Evolutionary conservation across 2,113 vertebrate genomes (phyloP).

Genomic region (Puntigrus tetrazona): DNA sequence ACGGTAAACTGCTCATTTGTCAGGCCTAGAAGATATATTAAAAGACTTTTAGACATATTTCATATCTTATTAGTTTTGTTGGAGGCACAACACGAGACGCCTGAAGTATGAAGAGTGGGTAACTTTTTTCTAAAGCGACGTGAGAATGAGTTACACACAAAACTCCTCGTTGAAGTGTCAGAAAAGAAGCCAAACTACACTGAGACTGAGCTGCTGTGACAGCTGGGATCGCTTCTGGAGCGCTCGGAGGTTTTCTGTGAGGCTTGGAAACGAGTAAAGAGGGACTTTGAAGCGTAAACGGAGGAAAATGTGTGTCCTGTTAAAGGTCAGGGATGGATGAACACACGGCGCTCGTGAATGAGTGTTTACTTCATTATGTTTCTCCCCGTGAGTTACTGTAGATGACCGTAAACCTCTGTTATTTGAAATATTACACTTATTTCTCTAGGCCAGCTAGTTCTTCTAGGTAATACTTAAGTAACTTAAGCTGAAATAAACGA

Average conservation of each 20-base stretch:
- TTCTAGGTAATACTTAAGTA: not conserved
- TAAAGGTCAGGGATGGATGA: not conserved
- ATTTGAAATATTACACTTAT: too few relatives aligned
- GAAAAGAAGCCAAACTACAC: not conserved
- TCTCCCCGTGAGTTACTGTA: too few relatives aligned
- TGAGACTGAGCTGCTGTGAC: not conserved
- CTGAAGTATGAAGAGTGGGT: not conserved
- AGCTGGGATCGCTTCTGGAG: not conserved
- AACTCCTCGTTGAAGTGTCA: not conserved
- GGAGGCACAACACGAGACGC: not conserved
- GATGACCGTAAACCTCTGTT: not conserved
- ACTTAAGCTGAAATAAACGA: too few relatives aligned
- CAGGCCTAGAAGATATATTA: too few relatives aligned
- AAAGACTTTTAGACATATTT: not conserved
- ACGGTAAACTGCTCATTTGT: too few relatives aligned
- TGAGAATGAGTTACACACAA: not conserved
- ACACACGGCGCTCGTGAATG: not conserved
- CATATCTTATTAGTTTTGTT: not conserved
- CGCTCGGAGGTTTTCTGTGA: not conserved
- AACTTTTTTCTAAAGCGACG: not conserved
- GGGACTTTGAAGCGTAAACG: not conserved
- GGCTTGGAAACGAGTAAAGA: not conserved
- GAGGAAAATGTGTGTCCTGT: not conserved
- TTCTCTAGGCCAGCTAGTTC: too few relatives aligned
- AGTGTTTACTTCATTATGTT: not conserved